These are phyloP conservation scores for Rhabditoides inermis DNA, from an alignment of 2,888 invertebrate genomes.

Conservation along the genomic window DNA sequence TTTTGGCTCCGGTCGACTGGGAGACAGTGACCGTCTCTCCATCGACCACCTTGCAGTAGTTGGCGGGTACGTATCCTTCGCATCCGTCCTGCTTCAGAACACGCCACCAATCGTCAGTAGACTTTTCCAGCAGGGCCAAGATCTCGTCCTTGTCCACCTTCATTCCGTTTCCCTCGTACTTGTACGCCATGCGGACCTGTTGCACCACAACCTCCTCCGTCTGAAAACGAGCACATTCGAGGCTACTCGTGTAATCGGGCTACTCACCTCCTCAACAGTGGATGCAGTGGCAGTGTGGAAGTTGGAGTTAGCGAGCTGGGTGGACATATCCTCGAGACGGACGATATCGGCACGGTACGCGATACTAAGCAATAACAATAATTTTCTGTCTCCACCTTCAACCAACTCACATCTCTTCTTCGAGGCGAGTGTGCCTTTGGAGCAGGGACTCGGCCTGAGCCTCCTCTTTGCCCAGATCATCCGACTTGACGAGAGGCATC, in stretches of 20 bases:
- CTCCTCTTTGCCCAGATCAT: conserved; percentile 71
- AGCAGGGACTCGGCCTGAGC: conserved; percentile 40
- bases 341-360: conserved; percentile 30
- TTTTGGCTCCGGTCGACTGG: conserved; percentile 20
- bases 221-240: not conserved
- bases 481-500: conserved; percentile 77
- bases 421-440: conserved; percentile 55
- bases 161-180: conserved; percentile 65
- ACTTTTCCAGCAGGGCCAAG: conserved; percentile 81
- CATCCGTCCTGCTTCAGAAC: conserved; percentile 72
- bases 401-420: conserved; percentile 39
- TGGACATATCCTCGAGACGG: conserved; percentile 51
- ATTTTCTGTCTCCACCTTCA: not conserved
- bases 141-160: conserved; percentile 81
- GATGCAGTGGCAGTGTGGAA: conserved; percentile 36
- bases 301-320: conserved; percentile 47
- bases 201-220: conserved; percentile 45
- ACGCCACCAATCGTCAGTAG: conserved; percentile 87
- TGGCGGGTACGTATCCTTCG: conserved; percentile 83
- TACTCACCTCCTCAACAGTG: not conserved
- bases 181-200: conserved; percentile 34
- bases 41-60: conserved; percentile 81
- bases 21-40: conserved; percentile 60
- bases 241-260: not conserved
- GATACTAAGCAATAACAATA: not conserved